Conservation (phyloP, 2,113 vertebrate genomes). For the Megaleporinus macrocephalus region DNA sequence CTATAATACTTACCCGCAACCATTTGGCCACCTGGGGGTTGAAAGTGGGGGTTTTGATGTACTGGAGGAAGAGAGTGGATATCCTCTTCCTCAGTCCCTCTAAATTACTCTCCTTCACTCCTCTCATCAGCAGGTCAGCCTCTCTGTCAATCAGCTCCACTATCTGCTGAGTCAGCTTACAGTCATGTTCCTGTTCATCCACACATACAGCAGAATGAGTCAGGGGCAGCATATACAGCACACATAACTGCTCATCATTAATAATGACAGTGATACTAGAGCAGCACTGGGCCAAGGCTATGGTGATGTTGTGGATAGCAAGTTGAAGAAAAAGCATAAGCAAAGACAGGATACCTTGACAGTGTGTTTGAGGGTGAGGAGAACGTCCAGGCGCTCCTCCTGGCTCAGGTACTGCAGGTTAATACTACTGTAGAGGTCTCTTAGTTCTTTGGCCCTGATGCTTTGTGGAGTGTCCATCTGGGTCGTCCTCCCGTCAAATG, state of each 20-base stretch:
- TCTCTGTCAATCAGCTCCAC: constrained; percentile 89
- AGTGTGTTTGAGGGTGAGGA: constrained; percentile 83
- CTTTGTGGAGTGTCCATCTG: constrained; percentile 86
- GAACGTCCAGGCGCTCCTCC: constrained; percentile 79
- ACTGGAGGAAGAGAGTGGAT: constrained; percentile 90
- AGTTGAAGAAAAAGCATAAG: neutral
- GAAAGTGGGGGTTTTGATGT: constrained; percentile 88
- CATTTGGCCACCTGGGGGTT: constrained; percentile 85
- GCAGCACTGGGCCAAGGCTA: neutral
- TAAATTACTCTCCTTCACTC: constrained; percentile 80
- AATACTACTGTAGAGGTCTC: constrained; percentile 83
- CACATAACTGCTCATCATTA: neutral
- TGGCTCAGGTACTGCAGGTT: constrained; percentile 64
- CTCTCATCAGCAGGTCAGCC: constrained; percentile 83
- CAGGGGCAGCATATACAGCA: neutral
- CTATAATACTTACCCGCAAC: constrained; percentile 78
- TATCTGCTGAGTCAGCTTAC: constrained; percentile 87
- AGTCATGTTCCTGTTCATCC: constrained; percentile 83
- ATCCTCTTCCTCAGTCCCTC: constrained; percentile 91
- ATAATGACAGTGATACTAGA: neutral
- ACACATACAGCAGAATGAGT: neutral
- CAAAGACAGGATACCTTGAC: constrained; percentile 78
- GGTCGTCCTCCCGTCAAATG: constrained; percentile 75
- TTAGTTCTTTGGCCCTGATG: constrained; percentile 83
- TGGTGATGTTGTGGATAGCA: neutral